phyloP scores from a whole-genome alignment of 2,113 vertebrate genomes.

The Theropithecus gelada region DNA sequence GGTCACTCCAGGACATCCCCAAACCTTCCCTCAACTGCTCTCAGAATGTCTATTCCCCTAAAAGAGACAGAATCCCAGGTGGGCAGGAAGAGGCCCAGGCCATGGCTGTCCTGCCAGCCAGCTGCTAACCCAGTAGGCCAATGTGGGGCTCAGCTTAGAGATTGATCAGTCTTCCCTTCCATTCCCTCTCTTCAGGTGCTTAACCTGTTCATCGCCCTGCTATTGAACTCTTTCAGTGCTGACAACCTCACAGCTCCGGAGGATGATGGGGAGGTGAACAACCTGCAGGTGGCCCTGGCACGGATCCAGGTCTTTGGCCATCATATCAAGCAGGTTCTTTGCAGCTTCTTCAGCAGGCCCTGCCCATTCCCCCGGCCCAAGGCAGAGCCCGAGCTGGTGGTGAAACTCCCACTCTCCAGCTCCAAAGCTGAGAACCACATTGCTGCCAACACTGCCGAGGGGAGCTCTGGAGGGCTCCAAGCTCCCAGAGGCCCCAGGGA shows the following conservation, averaged over 20 bases:
- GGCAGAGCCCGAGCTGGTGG: conserved; percentile 49
- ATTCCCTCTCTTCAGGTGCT: conserved; percentile 87
- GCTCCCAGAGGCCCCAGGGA: conserved; percentile 60
- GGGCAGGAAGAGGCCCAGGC: neutral
- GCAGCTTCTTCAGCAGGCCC: conserved; percentile 75
- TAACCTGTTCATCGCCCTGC: conserved; percentile 96
- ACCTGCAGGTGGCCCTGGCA: conserved; percentile 92
- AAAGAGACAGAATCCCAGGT: neutral
- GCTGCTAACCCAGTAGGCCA: neutral
- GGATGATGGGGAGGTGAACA: conserved; percentile 96
- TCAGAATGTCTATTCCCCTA: neutral
- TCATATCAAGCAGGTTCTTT: conserved; percentile 33
- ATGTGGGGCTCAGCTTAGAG: neutral
- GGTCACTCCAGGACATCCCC: neutral
- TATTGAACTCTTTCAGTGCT: conserved; percentile 97
- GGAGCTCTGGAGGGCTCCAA: neutral
- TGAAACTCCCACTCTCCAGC: conserved; percentile 64
- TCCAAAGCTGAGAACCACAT: conserved; percentile 73
- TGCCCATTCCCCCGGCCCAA: conserved; percentile 69
- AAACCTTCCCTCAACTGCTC: neutral
- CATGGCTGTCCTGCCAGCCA: neutral
- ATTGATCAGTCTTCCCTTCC: fast-evolving
- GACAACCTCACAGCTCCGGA: conserved; percentile 93
- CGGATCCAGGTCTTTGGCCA: conserved; percentile 84
- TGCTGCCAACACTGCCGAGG: conserved; percentile 2